Evolutionary conservation across 2,797 vertebrate genomes (phyloP), one percentile per base, ranked within the genome.

Genomic region (Trachops cirrhosus): DNA sequence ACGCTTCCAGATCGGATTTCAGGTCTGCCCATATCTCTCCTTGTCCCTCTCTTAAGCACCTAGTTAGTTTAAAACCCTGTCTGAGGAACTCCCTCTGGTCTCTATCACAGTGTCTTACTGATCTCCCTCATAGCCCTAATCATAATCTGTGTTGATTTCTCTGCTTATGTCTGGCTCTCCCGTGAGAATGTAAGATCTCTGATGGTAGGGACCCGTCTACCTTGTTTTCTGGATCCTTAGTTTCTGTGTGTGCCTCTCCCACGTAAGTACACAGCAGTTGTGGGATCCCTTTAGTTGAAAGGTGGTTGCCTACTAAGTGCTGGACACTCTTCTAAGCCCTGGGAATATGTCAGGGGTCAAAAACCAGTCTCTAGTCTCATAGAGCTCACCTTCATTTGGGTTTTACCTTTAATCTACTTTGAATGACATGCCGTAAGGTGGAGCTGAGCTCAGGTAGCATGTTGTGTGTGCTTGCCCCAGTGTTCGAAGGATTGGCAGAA

Each of bases 271-370:
- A 6, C 54, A 73, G 1, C 54, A 3, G 82, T 67, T 74, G 8
- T 19, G 29, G 57, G 21, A 59, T 62, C 54, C 21, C 9, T 67
- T 87, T 85, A 16, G 21, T 77, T 92, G 83, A 73, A 92, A 82
- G 41, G 29, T 18, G n/a, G 26, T 88, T 84, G 64, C 79, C 50
- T 39, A 2, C 32, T 41, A 24, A 70, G 3, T 82, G 37, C 57
- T 34, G 52, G 29, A 14, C 3, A 6, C 10, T 57, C 18, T 87
- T 82, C 32, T 22, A 57, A 68, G 15, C 84, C 74, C 57, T 32
- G 24, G 52, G 67, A 86, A n/a, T 59, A 8, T 32, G 48, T 64
- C 16, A 4, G 21, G 44, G 78, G 78, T 15, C 74, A 22, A 52
- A 52, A 48, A 9, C 41, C 24, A 68, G 46, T 39, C 32, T 5